phyloP scores from a whole-genome alignment of 2,888 invertebrate species.

The Eilema depressum region DNA sequence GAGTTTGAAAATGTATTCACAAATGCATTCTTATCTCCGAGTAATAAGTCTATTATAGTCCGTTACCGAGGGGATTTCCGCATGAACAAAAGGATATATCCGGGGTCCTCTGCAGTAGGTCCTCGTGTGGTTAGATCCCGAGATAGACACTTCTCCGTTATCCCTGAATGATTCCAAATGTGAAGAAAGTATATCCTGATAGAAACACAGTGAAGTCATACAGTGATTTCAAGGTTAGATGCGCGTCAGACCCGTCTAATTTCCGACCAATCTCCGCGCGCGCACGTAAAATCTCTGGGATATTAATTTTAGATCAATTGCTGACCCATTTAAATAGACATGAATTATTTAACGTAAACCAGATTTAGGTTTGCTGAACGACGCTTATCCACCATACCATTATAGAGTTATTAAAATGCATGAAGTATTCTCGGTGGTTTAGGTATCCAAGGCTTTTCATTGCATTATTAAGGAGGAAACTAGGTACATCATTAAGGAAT shows the following conservation, averaged over 20 bases:
- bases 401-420: no score
- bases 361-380: neutral
- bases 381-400: neutral
- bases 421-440: neutral
- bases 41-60: no score
- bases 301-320: neutral
- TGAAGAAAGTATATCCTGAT: neutral
- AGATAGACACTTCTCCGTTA: no score
- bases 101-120: no score
- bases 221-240: neutral
- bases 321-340: slow-evolving; percentile 4
- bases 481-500: no score
- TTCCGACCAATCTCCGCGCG: slow-evolving; percentile 4
- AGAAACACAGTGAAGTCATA: neutral
- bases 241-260: neutral
- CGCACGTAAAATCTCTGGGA: neutral
- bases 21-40: no score
- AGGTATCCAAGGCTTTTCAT: neutral
- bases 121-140: no score
- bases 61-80: no score
- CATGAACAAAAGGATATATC: no score
- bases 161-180: no score
- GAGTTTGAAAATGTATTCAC: no score
- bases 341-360: neutral
- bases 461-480: no score